Conservation (phyloP, 2,797 vertebrate genomes). For the Kryptolebias ocellatus region DNA sequence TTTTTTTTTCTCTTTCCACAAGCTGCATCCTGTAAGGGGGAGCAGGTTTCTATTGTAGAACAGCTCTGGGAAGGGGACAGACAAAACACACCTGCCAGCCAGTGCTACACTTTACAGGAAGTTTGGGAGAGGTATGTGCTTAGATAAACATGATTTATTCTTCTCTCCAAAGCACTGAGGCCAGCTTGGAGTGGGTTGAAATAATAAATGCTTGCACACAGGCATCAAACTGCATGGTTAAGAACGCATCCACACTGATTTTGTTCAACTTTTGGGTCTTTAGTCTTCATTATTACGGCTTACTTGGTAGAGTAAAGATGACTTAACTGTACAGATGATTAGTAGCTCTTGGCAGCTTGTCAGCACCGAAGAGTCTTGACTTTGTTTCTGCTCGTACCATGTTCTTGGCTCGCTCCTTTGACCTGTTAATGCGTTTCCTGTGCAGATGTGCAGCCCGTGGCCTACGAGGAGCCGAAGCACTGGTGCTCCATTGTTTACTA, state of each 20-base stretch:
- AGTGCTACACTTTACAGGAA: slow-evolving; percentile 90
- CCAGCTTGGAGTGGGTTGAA: slow-evolving; percentile 82
- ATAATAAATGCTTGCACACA: slow-evolving; percentile 58
- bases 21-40: slow-evolving; percentile 92
- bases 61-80: slow-evolving; percentile 87
- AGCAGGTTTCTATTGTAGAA: slow-evolving; percentile 86
- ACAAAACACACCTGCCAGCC: slow-evolving; percentile 93
- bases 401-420: slow-evolving; percentile 35
- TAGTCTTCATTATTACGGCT: slow-evolving; percentile 47
- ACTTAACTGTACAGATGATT: slow-evolving; percentile 24
- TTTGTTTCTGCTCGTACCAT: slow-evolving; percentile 15
- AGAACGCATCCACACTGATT: slow-evolving; percentile 52
- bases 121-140: slow-evolving; percentile 86
- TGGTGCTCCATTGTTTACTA: slow-evolving; percentile 99
- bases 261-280: slow-evolving; percentile 30
- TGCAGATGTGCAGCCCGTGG: slow-evolving; percentile 95
- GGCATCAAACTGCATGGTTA: slow-evolving; percentile 46
- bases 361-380: slow-evolving; percentile 34
- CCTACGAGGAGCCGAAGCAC: slow-evolving; percentile 96
- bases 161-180: slow-evolving; percentile 71
- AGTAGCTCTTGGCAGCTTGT: slow-evolving; percentile 34
- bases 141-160: slow-evolving; percentile 90
- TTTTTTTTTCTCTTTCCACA: slow-evolving; percentile 78
- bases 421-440: slow-evolving; percentile 67
- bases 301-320: slow-evolving; percentile 38